Percentiles rank a stretch among this genome's conserved stretches.
Conservation (phyloP, 23 tunicate species). For the Trididemnum nubilum region DNA sequence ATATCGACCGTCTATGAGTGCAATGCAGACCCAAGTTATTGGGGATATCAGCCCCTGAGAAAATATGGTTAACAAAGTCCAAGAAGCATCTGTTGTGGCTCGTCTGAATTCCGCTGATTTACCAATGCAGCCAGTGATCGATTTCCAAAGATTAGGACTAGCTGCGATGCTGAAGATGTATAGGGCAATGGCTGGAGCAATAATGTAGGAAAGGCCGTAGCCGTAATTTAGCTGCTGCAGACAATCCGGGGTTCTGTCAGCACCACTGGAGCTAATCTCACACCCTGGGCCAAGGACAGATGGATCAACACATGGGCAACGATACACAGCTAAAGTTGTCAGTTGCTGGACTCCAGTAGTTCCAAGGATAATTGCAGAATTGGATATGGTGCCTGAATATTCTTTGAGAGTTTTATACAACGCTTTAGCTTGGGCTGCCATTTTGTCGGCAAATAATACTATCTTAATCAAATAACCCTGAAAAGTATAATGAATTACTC, state of each 20-base stretch:
- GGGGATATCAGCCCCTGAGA: conserved; percentile 47
- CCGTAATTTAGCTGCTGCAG: conserved; percentile 4
- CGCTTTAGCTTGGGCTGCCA: background rate
- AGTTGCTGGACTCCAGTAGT: conserved; percentile 35
- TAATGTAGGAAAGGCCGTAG: conserved; percentile 40
- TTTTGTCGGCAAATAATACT: background rate
- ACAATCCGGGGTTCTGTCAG: background rate
- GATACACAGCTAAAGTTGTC: conserved; percentile 26
- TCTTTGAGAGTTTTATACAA: conserved; percentile 28
- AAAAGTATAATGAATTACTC: too few species aligned
- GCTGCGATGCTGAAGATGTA: conserved; percentile 33
- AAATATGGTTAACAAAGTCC: background rate
- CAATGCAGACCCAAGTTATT: conserved; percentile 50
- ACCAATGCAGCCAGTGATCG: conserved; percentile 21
- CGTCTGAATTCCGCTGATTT: conserved; percentile 1
- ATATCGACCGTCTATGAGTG: conserved; percentile 50
- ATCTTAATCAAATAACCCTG: background rate
- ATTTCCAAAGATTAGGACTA: conserved; percentile 55
- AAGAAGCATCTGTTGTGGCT: background rate
- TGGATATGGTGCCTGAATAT: conserved; percentile 30
- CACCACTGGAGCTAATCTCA: background rate
- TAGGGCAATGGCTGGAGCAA: conserved; percentile 42
- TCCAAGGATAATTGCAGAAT: conserved; percentile 14
- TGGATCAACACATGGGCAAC: conserved; percentile 42
- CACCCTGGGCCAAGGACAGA: conserved; percentile 9